Evolutionary conservation across 2,888 invertebrate genomes (phyloP).

Genomic region (Pherbina coryleti): DNA sequence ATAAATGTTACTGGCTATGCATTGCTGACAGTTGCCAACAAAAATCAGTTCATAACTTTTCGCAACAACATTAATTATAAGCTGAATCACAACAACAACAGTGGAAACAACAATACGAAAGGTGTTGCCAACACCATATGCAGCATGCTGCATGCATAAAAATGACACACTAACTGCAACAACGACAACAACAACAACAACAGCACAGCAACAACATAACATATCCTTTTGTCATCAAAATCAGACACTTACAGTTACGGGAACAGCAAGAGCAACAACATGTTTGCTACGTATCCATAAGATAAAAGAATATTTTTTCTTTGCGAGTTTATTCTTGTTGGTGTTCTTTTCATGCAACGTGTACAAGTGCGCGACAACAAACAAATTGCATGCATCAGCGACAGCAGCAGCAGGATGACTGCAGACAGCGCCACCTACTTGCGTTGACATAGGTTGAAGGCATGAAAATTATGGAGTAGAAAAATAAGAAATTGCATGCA

Average conservation of each 20-base stretch:
- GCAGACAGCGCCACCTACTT: slow-evolving; percentile 27
- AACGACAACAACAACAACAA: not conserved
- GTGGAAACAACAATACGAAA: not conserved
- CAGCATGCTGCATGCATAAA: not conserved
- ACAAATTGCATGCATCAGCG: slow-evolving; percentile 26
- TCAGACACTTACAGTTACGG: slow-evolving; percentile 1
- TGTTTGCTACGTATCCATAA: not conserved
- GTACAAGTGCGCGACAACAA: slow-evolving; percentile 26
- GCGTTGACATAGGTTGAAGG: slow-evolving; percentile 26
- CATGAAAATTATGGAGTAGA: not conserved
- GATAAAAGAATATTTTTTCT: not conserved
- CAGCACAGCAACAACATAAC: not conserved
- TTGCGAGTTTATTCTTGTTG: slow-evolving; percentile 23
- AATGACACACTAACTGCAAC: not conserved
- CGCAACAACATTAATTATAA: not conserved
- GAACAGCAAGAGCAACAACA: slow-evolving; percentile 9
- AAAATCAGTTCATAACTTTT: slow-evolving; percentile 4
- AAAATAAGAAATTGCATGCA: not conserved
- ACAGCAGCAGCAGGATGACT: not conserved
- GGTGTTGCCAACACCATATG: slow-evolving; percentile 17
- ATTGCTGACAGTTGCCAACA: not conserved
- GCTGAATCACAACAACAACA: not conserved
- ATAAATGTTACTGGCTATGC: slow-evolving; percentile 21
- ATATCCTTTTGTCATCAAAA: not conserved
- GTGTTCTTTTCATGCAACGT: slow-evolving; percentile 16